Conservation (phyloP, 2,888 invertebrate species). For the Sphecodes monilicornis region DNA sequence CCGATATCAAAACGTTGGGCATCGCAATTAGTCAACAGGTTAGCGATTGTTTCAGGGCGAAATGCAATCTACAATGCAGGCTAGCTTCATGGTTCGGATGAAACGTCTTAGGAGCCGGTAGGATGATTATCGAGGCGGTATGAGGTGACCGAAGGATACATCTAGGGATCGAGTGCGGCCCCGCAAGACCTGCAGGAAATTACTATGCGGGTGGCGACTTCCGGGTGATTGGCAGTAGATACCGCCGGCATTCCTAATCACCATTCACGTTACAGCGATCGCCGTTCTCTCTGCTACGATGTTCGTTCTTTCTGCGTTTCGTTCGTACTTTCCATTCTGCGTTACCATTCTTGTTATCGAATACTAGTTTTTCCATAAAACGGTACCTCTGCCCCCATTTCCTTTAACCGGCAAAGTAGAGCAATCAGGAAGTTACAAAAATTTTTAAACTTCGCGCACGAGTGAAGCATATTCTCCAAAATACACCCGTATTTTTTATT, state of each 20-base stretch:
- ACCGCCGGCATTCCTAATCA: constrained; percentile 75
- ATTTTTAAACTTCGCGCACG: not conserved
- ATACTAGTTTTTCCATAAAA: not conserved
- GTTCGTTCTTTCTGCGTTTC: not conserved
- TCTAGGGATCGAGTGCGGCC: constrained; percentile 50
- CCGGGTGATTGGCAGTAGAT: constrained; percentile 77
- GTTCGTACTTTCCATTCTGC: constrained; percentile 6
- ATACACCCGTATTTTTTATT: not conserved
- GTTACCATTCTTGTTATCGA: not conserved
- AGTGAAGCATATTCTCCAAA: not conserved
- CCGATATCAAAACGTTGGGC: not conserved
- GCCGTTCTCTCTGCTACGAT: constrained; percentile 22
- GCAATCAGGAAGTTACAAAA: not conserved
- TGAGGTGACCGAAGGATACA: constrained; percentile 52
- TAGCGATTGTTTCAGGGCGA: constrained; percentile 43
- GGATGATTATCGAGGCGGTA: constrained; percentile 62
- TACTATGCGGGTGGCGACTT: constrained; percentile 75
- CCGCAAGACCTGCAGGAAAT: constrained; percentile 71
- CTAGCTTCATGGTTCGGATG: constrained; percentile 5
- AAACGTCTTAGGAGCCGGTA: constrained; percentile 44
- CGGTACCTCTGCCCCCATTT: not conserved
- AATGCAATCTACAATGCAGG: constrained; percentile 48
- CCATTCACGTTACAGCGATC: constrained; percentile 59
- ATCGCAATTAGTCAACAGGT: constrained; percentile 47
- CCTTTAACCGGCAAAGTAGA: not conserved